Percentiles rank a stretch among this genome's conserved stretches.
Evolutionary conservation across 2,797 vertebrate species (phyloP).

Genomic region (Holocentrus rufus): DNA sequence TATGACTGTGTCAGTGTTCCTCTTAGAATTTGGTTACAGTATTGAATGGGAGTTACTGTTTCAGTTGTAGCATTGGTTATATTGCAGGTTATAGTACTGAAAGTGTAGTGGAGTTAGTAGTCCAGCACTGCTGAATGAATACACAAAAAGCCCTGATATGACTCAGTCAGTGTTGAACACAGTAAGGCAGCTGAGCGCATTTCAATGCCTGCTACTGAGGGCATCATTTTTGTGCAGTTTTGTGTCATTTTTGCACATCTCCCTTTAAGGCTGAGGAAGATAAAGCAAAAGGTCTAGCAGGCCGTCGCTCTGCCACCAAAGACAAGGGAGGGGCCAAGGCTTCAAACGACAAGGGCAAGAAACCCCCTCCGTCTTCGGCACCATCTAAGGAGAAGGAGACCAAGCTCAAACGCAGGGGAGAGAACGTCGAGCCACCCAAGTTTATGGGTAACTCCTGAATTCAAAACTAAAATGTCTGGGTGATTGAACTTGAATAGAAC

Average conservation of each 20-base stretch:
- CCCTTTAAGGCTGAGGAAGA: slow-evolving; percentile 75
- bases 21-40: background rate
- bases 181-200: no score
- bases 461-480: background rate
- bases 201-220: background rate
- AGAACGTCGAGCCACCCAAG: slow-evolving; percentile 71
- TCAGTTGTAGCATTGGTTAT: no score
- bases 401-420: slow-evolving; percentile 83
- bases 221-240: background rate
- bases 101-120: no score
- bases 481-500: background rate
- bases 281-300: slow-evolving; percentile 38
- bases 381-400: slow-evolving; percentile 77
- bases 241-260: background rate
- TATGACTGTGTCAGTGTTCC: background rate
- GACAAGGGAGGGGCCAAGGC: slow-evolving; percentile 72
- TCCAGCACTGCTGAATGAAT: no score
- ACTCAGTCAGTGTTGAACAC: no score
- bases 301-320: slow-evolving; percentile 50
- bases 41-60: background rate
- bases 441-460: slow-evolving; percentile 82
- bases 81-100: no score
- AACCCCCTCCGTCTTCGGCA: slow-evolving; percentile 1
- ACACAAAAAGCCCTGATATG: no score
- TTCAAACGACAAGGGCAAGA: slow-evolving; percentile 81